Evolutionary conservation across 1,140 invertebrate species (phyloP).

Genomic region (Wasmannia auropunctata): DNA sequence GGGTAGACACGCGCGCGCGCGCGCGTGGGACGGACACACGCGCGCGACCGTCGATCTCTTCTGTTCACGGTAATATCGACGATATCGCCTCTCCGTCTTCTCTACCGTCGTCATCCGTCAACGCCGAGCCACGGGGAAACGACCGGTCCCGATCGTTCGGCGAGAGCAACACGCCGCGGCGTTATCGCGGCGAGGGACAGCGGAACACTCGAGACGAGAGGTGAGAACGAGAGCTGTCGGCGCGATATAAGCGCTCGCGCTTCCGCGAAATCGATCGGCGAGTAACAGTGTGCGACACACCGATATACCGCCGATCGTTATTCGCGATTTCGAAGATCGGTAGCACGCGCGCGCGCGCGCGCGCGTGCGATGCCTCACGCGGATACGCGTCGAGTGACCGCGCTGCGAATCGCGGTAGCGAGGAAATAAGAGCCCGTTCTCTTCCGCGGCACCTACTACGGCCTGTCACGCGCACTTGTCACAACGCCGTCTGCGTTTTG

Average conservation of each 20-base stretch:
- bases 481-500: conserved; percentile 66
- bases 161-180: neutral
- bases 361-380: neutral
- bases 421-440: too few relatives aligned
- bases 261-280: neutral
- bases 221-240: neutral
- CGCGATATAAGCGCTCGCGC: neutral
- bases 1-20: neutral
- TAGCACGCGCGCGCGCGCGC: neutral
- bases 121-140: neutral
- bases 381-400: too few relatives aligned
- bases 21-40: neutral
- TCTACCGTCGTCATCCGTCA: neutral
- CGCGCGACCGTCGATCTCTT: neutral
- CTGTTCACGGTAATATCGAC: neutral
- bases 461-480: conserved; percentile 51
- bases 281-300: neutral
- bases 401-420: too few relatives aligned
- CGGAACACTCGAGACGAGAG: neutral
- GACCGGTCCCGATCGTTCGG: neutral
- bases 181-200: neutral
- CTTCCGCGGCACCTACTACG: conserved; percentile 40
- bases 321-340: neutral
- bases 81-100: neutral
- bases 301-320: too few relatives aligned